Evolutionary conservation across 2,888 invertebrate species (phyloP), one percentile per base, ranked within the genome.

Genomic region (Amiota mariae): DNA sequence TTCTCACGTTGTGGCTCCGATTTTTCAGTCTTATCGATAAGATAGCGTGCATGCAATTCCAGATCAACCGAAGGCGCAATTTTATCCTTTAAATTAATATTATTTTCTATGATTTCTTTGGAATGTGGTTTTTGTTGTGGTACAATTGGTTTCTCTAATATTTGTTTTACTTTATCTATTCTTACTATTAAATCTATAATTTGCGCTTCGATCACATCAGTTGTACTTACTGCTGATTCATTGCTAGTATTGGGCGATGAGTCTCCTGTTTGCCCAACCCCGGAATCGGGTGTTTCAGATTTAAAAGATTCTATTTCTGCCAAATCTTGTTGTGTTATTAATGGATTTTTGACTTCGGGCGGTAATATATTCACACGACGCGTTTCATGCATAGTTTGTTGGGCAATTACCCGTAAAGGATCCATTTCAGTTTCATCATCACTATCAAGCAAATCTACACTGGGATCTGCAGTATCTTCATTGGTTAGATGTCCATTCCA

Each of bases 391-490:
- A 87, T 87, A 48, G 82, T 81, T 13, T 86, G 85, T 75, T 88
- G 87, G 1, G 90, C 89, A 54, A 90, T 85, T 8, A 90, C 80
- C 67, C 85, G 87, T 8, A 90, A 73, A 0, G 89, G 89, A 80
- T 90, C 87, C 74, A 85, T 80, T 74, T 88, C 88, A 59, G 76
- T 78, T 57, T 89, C 90, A 74, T 90, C 90, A 75, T 90, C 90
- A 67, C 89, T 90, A 70, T 89, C 89, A 2, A 90, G 72, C 11
- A 89, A 78, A 72, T 87, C 88, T 0, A 73, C 80, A 12, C 72
- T 70, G 4, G 76, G 76, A 57, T 81, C 79, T 15, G 76, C 54
- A 8, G 18, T 10, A 2, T 9, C 20, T 0, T 46, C 67, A 70
- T 78, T 80, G 13, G 20, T 15, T 1, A 81, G 24, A 9, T 79